Conservation (phyloP, 1,140 invertebrate genomes). For the Lepidurus apus region DNA sequence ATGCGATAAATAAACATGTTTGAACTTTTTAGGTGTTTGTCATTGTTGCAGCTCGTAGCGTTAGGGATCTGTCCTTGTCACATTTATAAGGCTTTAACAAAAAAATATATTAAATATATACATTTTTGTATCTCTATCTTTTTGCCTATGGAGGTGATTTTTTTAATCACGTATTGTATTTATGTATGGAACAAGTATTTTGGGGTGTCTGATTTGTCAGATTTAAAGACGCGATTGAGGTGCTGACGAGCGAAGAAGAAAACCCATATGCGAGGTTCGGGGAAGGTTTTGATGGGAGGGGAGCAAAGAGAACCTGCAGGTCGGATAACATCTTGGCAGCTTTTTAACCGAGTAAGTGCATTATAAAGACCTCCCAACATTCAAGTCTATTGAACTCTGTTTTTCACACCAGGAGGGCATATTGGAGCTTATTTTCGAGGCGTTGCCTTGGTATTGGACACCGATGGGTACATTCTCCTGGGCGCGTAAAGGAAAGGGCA, state of each 20-base stretch:
- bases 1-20: background rate
- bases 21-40: too few relatives aligned
- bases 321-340: slow-evolving; percentile 14
- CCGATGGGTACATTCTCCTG: background rate
- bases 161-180: too few relatives aligned
- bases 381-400: slow-evolving; percentile 10
- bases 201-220: too few relatives aligned
- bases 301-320: background rate
- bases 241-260: background rate
- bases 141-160: too few relatives aligned
- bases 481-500: background rate
- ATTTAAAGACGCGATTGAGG: too few relatives aligned
- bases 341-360: slow-evolving; percentile 3
- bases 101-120: too few relatives aligned
- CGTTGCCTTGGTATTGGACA: slow-evolving; percentile 1
- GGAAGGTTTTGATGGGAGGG: background rate
- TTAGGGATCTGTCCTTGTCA: too few relatives aligned
- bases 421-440: slow-evolving; percentile 15
- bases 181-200: too few relatives aligned
- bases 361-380: slow-evolving; percentile 22
- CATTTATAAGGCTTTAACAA: too few relatives aligned
- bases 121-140: too few relatives aligned
- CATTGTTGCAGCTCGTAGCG: too few relatives aligned
- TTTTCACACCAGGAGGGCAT: slow-evolving; percentile 13
- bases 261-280: background rate